Evolutionary conservation across 2,888 invertebrate genomes (phyloP), one percentile per base, ranked within the genome.

Genomic region (Acronicta psi): DNA sequence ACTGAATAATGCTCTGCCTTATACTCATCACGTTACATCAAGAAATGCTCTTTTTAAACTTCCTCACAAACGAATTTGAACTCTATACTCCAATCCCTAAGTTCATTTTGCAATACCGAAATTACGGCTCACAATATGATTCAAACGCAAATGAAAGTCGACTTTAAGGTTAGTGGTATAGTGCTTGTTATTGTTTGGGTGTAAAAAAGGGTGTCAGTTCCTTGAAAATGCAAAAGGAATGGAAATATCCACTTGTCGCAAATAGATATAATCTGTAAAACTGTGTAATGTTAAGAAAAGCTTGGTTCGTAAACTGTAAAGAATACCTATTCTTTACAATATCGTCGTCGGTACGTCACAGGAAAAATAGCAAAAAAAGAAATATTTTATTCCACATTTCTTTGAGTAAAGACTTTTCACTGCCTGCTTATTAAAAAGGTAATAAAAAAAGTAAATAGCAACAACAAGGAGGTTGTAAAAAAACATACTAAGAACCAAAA

Each of bases 1-100:
- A 60, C 73, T 62, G 71, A 68, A 79, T 79, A 80, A 79, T 77
- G 68, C 61, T 71, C 70, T 71, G 71, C 71, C 61, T 71, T 73
- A 71, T 73, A 81, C 75, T 76, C 65, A 77, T 75, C 69, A 64
- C 59, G 60, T 56, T 59, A 66, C 58, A 59, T 67, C 59, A 72
- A 72, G 66, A 59, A 73, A 75, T 60, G 60, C 58, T 62, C 52
- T 65, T 73, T 71, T 58, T 41, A 34, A 41, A 31, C 8, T 0
- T 2, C 9, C 42, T 49, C 14, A 7, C 56, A 44, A 62, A 11
- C 7, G 0, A 74, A 63, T 55, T 37, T 44, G 23, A n/a, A 70
- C 65, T 47, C 11, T 78, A 68, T 47, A 2, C 2, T 23, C 1
- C n/a, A 4, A 0, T 0, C 0, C 1, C 45, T 51, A 49, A 58